These are phyloP conservation scores for Triplophysa bombifrons DNA, from an alignment of 2,797 vertebrate species.

Conservation along the genomic window DNA sequence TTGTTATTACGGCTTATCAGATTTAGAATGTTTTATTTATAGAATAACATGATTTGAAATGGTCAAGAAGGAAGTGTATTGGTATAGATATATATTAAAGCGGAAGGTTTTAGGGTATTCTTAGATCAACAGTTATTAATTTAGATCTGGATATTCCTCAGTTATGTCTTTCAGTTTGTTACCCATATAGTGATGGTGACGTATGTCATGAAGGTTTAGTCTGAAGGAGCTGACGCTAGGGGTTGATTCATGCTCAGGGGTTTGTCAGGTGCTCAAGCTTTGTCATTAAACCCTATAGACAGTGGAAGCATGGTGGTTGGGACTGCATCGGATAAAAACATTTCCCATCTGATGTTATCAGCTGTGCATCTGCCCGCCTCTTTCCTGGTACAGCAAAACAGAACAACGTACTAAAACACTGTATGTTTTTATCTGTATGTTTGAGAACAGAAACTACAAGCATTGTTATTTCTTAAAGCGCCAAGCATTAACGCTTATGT, in stretches of 20 bases:
- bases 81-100: too few species aligned
- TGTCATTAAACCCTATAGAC: neutral
- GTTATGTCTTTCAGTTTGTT: neutral
- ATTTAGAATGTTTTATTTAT: too few species aligned
- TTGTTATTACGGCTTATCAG: too few species aligned
- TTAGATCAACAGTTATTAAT: too few species aligned
- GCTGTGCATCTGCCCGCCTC: slow-evolving; percentile 58
- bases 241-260: slow-evolving; percentile 28
- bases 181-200: neutral
- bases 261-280: slow-evolving; percentile 8
- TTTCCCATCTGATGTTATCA: slow-evolving; percentile 74
- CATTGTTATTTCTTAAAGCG: too few species aligned
- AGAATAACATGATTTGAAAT: too few species aligned
- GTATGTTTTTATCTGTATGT: neutral
- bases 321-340: slow-evolving; percentile 51
- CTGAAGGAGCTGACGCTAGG: neutral
- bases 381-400: slow-evolving; percentile 68
- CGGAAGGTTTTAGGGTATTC: neutral
- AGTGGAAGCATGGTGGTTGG: slow-evolving; percentile 24
- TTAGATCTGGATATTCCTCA: neutral
- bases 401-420: slow-evolving; percentile 45
- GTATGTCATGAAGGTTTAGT: neutral
- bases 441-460: too few species aligned
- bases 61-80: too few species aligned
- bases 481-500: too few species aligned